Percentiles rank a stretch among this genome's conserved stretches.
Conservation (phyloP, 2,113 vertebrate species). For the Urocitellus parryii region DNA sequence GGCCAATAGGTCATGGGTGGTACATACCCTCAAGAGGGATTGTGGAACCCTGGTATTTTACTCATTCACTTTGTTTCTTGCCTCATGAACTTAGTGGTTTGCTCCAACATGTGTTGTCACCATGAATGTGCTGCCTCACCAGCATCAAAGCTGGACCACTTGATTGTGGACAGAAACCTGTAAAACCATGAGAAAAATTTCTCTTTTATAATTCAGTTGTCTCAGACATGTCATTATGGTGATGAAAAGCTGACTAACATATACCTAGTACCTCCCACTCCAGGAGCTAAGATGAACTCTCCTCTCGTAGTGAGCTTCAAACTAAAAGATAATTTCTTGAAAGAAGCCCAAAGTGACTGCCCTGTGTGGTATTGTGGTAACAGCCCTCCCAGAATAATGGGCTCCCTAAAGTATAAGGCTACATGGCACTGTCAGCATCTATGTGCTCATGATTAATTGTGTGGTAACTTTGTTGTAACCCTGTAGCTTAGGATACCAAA, state of each 20-base stretch:
- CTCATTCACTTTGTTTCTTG: background rate
- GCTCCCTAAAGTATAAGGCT: too few relatives aligned
- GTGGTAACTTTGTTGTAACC: too few relatives aligned
- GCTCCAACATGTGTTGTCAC: too few relatives aligned
- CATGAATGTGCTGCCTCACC: background rate
- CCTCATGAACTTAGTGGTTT: background rate
- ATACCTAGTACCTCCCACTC: background rate
- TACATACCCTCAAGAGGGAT: background rate
- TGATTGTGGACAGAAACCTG: background rate
- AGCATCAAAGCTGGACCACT: background rate
- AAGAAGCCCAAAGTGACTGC: background rate
- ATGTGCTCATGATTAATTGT: too few relatives aligned
- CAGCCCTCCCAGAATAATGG: too few relatives aligned
- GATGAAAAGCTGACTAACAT: background rate
- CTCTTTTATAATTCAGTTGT: background rate
- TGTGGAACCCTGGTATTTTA: too few relatives aligned
- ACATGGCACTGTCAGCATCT: too few relatives aligned
- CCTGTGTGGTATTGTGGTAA: too few relatives aligned
- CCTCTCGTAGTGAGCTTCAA: background rate
- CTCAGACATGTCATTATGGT: background rate
- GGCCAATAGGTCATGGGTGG: too few relatives aligned
- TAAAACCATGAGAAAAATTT: background rate
- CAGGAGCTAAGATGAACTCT: background rate
- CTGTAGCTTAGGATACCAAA: too few relatives aligned
- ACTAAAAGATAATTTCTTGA: background rate